Evolutionary conservation across 2,797 vertebrate genomes (phyloP).

Genomic region (Dryobates pubescens): DNA sequence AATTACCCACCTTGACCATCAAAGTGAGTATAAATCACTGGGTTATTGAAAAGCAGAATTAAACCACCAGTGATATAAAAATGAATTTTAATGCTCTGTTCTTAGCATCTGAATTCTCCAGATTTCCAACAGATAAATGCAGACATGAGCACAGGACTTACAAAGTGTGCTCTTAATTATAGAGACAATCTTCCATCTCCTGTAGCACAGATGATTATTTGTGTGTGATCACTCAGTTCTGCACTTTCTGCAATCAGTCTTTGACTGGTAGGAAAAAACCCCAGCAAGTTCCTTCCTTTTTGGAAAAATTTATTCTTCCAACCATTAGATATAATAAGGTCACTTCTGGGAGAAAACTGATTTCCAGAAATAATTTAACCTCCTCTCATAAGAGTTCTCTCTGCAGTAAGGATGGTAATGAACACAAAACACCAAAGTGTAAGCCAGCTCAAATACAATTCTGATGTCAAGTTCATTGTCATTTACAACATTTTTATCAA

Average conservation of each 20-base stretch:
- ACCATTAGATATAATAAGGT: not conserved
- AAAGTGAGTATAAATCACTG: not conserved
- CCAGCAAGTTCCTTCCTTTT: not conserved
- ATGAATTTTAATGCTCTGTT: not conserved
- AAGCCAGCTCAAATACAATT: constrained; percentile 10
- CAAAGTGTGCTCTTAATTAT: not conserved
- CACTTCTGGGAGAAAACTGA: not conserved
- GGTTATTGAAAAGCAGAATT: not conserved
- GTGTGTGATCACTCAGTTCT: not conserved
- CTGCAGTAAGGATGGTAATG: not conserved
- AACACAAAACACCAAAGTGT: not conserved
- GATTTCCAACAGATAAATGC: not conserved
- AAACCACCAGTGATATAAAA: not conserved
- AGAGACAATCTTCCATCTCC: not conserved
- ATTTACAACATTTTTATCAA: not conserved
- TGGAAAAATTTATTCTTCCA: not conserved
- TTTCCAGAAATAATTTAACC: constrained; percentile 29
- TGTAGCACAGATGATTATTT: not conserved
- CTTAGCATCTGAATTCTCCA: not conserved
- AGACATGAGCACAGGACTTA: not conserved
- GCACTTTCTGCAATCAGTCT: not conserved
- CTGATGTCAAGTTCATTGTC: not conserved
- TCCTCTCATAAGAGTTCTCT: not conserved
- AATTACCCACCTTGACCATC: not conserved
- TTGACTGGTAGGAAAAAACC: not conserved